Evolutionary conservation across 1,140 invertebrate species (phyloP).

Genomic region (Drosophila eugracilis): DNA sequence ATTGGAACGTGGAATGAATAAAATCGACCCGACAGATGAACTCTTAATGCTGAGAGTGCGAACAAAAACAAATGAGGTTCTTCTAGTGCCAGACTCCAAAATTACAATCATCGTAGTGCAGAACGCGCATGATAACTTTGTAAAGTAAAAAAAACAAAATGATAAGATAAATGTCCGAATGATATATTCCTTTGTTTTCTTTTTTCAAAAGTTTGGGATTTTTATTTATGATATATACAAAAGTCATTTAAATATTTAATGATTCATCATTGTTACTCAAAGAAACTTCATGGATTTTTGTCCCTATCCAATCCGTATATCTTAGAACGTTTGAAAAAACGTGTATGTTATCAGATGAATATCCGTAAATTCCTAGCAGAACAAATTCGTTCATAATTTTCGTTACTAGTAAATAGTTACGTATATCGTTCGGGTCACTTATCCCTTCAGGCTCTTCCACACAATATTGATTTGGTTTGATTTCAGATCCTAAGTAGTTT

Average conservation of each 20-base stretch:
- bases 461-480: neutral
- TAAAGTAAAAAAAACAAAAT: neutral
- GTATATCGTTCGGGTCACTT: neutral
- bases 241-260: too few relatives aligned
- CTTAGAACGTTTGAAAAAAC: constrained; percentile 11
- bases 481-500: neutral
- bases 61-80: constrained; percentile 67
- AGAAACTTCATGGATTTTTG: too few relatives aligned
- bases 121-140: constrained; percentile 59
- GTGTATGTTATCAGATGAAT: neutral
- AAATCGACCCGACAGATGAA: constrained; percentile 74
- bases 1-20: constrained; percentile 60
- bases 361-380: constrained; percentile 18
- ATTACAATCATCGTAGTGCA: constrained; percentile 78
- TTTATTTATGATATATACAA: too few relatives aligned
- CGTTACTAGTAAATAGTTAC: neutral
- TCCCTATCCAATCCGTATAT: constrained; percentile 1
- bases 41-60: constrained; percentile 69
- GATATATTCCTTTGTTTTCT: too few relatives aligned
- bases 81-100: constrained; percentile 75
- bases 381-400: neutral
- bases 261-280: too few relatives aligned
- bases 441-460: neutral
- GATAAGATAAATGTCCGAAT: neutral
- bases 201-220: too few relatives aligned